Percentiles rank a stretch among this genome's conserved stretches.
Conservation (phyloP, 2,113 vertebrate genomes). For the Hippoglossus stenolepis region DNA sequence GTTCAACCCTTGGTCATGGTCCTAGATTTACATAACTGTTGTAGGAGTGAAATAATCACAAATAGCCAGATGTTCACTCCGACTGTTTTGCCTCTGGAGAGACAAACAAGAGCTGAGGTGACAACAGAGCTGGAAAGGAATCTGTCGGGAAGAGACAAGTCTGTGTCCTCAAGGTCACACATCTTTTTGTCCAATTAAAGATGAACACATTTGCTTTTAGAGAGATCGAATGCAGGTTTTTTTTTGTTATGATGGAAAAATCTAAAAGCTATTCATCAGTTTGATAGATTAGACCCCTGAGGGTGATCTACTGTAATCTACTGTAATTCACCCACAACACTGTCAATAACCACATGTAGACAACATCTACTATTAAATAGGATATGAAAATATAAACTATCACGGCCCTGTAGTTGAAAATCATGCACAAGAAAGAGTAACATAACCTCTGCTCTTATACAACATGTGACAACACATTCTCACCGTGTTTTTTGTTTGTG, state of each 20-base stretch:
- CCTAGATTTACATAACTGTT: slow-evolving; percentile 39
- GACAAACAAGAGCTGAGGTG: slow-evolving; percentile 23
- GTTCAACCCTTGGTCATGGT: background rate
- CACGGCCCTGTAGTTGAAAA: too few species aligned
- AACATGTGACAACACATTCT: background rate
- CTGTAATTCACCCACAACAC: too few species aligned
- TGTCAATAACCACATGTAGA: too few species aligned
- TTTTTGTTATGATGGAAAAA: too few species aligned
- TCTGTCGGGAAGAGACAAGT: slow-evolving; percentile 4
- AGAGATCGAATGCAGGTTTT: background rate
- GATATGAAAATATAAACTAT: too few species aligned
- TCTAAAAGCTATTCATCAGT: too few species aligned
- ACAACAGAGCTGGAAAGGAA: background rate
- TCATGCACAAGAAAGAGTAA: background rate
- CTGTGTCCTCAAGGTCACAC: background rate
- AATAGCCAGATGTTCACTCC: slow-evolving; percentile 36
- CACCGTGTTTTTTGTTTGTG: background rate
- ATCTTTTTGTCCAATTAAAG: slow-evolving; percentile 7
- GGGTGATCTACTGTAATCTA: too few species aligned
- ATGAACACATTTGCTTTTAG: background rate
- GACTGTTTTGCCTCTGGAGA: slow-evolving; percentile 16
- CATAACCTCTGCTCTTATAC: background rate
- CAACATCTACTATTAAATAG: too few species aligned
- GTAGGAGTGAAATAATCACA: slow-evolving; percentile 19
- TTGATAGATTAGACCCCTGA: too few species aligned